phyloP scores from a whole-genome alignment of 2,888 invertebrate species.

The Hoplodrina blanda region DNA sequence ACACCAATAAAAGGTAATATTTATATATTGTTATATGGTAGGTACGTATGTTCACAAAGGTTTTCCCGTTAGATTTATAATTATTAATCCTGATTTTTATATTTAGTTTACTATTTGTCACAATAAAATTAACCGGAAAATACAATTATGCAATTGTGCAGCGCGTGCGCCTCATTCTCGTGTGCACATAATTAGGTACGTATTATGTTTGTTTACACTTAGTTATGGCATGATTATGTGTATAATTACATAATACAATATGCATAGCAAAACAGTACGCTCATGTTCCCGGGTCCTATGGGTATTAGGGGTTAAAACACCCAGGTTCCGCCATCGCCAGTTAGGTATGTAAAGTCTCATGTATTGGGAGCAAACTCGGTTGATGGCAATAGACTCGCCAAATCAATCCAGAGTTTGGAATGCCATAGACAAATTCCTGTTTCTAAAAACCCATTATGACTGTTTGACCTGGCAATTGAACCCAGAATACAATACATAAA shows the following conservation, averaged over 20 bases:
- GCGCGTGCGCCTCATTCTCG: slow-evolving; percentile 8
- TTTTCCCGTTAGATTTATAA: slow-evolving; percentile 54
- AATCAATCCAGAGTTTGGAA: no score
- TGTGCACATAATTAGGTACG: neutral
- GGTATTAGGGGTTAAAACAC: neutral
- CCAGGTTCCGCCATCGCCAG: neutral
- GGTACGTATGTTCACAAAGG: neutral
- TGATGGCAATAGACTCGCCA: no score
- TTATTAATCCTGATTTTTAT: slow-evolving; percentile 44
- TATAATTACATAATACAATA: neutral
- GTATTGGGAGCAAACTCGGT: no score
- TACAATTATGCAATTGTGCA: slow-evolving; percentile 39
- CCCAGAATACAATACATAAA: no score
- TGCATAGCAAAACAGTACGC: neutral
- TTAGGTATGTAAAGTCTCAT: neutral
- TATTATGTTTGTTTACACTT: slow-evolving; percentile 27
- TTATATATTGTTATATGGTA: slow-evolving; percentile 15
- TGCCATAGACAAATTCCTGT: no score
- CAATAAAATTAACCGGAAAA: slow-evolving; percentile 45
- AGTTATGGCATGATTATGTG: slow-evolving; percentile 4
- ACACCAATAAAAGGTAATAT: slow-evolving; percentile 24
- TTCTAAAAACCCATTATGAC: no score
- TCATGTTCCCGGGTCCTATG: neutral
- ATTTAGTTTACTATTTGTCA: slow-evolving; percentile 15
- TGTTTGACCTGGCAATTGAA: no score